Base-by-base conservation (phyloP, 1,140 invertebrate species). In the Tenebrio molitor region DNA sequence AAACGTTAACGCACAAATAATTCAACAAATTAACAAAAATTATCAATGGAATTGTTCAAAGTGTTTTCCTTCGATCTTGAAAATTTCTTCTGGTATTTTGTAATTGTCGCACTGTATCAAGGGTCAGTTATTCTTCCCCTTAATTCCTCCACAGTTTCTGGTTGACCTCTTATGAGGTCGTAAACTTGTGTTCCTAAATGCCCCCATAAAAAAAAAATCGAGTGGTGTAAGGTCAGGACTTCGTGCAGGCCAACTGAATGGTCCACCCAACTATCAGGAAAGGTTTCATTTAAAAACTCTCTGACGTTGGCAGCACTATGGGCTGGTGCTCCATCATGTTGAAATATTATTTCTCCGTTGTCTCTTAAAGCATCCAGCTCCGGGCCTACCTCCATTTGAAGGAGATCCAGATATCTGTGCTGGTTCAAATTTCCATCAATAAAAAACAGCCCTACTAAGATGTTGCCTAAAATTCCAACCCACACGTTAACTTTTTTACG, bases 351-450 rank as follows among this genome's bases (percentile, higher is more conserved):
- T 46, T 74, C 53, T 41, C 63, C 29, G 63, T 72, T 72, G 67
- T 29, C 46, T 64, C n/a, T 33, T 69, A 53, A 23, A 69, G 36
- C 29, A 69, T 36, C 36, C 65, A 75, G 63, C 50, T 19, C 16
- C 65, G 69, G 53, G 12, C 21, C 39, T 16, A 71, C 33, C 34
- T 66, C 50, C 62, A 64, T 71, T 62, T 70, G 50, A 41, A 74
- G 70, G 12, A 76, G 42, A 68, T 19, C 41, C 70, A 71, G 69
- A 74, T 76, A 74, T 65, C 63, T 69, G 67, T 73, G 41, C 10
- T 69, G 46, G 69, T 58, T 65, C 14, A 74, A 66, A 25, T 72
- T 72, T 4, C 50, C 68, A 72, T 72, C 73, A 58, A 58, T 74
- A 41, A 74, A 73, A 69, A 75, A 25, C 16, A 21, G 71, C 34